Evolutionary conservation across 2,888 invertebrate species (phyloP).

Genomic region (Nowickia ferox): DNA sequence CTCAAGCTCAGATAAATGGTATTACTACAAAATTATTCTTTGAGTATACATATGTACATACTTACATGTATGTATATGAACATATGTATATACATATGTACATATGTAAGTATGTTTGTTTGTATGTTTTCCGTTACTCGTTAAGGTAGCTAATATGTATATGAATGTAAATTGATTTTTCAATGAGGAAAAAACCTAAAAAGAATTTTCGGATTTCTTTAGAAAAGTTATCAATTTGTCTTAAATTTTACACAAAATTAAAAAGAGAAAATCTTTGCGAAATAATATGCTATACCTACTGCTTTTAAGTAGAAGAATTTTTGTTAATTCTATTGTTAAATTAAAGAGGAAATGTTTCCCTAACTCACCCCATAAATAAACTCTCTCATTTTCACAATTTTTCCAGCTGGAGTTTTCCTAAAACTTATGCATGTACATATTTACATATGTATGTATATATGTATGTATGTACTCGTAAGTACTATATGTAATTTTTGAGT

Average conservation of each 20-base stretch:
- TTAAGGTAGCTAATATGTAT: too few species aligned
- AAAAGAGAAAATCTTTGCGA: too few species aligned
- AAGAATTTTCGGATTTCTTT: neutral
- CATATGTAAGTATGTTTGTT: too few species aligned
- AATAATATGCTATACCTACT: too few species aligned
- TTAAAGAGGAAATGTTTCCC: neutral
- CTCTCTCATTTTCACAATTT: neutral
- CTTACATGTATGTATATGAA: too few species aligned
- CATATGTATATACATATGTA: neutral
- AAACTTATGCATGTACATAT: too few species aligned
- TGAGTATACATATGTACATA: neutral
- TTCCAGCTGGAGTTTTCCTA: conserved; percentile 8
- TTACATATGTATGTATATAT: neutral
- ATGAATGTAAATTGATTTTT: conserved; percentile 35
- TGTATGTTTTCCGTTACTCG: neutral
- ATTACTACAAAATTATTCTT: conserved; percentile 5
- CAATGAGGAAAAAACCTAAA: neutral
- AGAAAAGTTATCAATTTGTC: neutral
- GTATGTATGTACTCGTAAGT: too few species aligned
- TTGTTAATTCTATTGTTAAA: neutral
- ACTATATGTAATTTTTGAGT: conserved; percentile 13
- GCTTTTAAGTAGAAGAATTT: neutral
- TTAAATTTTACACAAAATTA: neutral
- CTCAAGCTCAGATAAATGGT: neutral
- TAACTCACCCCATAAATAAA: neutral